These are phyloP conservation scores for Drosophila falleni DNA, from an alignment of 2,888 invertebrate species.

Conservation along the genomic window DNA sequence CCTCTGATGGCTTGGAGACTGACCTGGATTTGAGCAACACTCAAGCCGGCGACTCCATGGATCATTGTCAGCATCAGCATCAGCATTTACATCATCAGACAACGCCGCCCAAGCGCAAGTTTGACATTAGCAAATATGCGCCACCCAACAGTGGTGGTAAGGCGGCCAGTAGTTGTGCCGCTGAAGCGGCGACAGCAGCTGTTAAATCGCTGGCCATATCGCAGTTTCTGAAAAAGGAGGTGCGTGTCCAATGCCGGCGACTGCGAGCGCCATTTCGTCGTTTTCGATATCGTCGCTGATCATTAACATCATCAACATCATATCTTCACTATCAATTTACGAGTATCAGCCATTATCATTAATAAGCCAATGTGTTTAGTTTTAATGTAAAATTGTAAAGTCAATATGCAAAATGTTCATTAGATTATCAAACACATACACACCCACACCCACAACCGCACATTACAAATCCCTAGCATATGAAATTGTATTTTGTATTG, in stretches of 20 bases:
- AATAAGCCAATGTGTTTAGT: constrained; percentile 39
- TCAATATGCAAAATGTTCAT: constrained; percentile 23
- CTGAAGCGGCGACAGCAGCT: constrained; percentile 81
- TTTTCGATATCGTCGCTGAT: constrained; percentile 84
- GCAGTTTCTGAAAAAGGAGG: constrained; percentile 84
- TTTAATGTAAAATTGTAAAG: constrained; percentile 48
- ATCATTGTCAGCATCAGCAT: constrained; percentile 59
- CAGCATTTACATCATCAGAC: constrained; percentile 36
- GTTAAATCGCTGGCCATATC: constrained; percentile 82
- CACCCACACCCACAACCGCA: not conserved
- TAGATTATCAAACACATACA: constrained; percentile 13
- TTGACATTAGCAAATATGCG: constrained; percentile 82
- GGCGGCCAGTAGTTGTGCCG: constrained; percentile 75
- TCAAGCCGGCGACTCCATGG: constrained; percentile 71
- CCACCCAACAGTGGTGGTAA: constrained; percentile 71
- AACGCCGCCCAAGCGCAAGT: constrained; percentile 80
- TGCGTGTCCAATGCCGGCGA: constrained; percentile 83
- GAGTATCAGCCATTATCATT: constrained; percentile 29
- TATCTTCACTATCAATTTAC: constrained; percentile 32
- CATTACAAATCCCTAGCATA: constrained; percentile 1
- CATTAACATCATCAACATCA: constrained; percentile 34
- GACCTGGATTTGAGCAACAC: constrained; percentile 84
- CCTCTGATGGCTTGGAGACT: constrained; percentile 85
- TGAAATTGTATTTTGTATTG: constrained; percentile 5
- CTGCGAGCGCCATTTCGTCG: constrained; percentile 83